Conservation (phyloP, 2,797 vertebrate species). For the Neolamprologus multifasciatus region DNA sequence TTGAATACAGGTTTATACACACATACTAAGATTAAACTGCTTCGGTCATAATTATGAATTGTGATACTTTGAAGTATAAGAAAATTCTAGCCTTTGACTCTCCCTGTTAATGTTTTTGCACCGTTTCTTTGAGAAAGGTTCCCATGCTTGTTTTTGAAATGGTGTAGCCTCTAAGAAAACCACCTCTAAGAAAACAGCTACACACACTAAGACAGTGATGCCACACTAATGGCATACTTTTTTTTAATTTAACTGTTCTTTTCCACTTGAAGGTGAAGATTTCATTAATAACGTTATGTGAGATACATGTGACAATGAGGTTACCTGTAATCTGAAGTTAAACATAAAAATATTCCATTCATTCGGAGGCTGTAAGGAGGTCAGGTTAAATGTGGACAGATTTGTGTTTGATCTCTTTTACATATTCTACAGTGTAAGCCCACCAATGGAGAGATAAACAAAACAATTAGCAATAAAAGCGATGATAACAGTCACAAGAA, state of each 20-base stretch:
- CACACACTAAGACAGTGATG: background rate
- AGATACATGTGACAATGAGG: background rate
- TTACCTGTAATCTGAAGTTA: background rate
- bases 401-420: background rate
- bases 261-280: background rate
- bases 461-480: background rate
- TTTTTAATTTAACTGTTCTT: background rate
- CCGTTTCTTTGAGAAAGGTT: background rate
- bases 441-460: background rate
- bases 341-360: background rate
- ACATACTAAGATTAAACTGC: background rate
- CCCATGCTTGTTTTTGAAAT: background rate
- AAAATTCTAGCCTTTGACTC: background rate
- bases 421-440: background rate
- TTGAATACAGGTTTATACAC: background rate
- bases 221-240: background rate
- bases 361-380: background rate
- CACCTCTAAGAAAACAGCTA: background rate
- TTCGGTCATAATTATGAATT: background rate
- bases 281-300: background rate
- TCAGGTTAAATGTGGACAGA: background rate
- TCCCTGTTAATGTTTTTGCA: background rate
- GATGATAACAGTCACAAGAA: background rate
- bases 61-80: background rate
- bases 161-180: background rate